These are phyloP conservation scores for Propithecus deckenii DNA, from an alignment of 2,797 vertebrate species.

Conservation along the genomic window DNA sequence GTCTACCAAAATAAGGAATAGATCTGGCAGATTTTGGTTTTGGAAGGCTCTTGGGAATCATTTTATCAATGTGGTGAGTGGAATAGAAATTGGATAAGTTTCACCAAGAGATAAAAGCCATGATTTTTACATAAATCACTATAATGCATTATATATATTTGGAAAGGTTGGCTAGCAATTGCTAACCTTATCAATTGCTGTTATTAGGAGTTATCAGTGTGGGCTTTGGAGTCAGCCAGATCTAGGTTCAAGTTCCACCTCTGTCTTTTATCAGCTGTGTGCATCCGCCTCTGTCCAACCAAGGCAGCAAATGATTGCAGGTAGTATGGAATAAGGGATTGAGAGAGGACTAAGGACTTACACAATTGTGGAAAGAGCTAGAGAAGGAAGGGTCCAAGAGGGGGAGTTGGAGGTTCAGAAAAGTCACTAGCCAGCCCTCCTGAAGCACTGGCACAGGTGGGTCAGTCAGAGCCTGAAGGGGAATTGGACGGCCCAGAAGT, in stretches of 20 bases:
- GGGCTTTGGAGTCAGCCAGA: background rate
- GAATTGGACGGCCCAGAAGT: background rate
- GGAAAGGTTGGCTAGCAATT: background rate
- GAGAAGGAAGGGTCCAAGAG: background rate
- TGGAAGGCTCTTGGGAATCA: background rate
- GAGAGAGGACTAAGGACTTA: background rate
- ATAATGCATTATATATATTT: background rate
- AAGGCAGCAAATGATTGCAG: background rate
- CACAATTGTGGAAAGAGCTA: background rate
- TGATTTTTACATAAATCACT: background rate
- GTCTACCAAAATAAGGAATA: background rate
- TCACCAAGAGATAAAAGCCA: background rate
- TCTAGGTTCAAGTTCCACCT: background rate
- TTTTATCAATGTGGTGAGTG: background rate
- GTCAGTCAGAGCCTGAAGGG: background rate
- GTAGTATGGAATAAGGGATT: rapidly evolving
- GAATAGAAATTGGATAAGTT: background rate
- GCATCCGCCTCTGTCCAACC: background rate
- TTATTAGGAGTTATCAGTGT: background rate
- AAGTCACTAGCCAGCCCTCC: background rate
- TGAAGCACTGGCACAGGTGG: too few relatives aligned
- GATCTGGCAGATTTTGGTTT: background rate
- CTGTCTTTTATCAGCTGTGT: background rate
- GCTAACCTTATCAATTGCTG: background rate
- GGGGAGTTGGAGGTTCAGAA: background rate